Evolutionary conservation across 2,888 invertebrate species (phyloP), one percentile per base, ranked within the genome.

Genomic region (Idaea biselata): DNA sequence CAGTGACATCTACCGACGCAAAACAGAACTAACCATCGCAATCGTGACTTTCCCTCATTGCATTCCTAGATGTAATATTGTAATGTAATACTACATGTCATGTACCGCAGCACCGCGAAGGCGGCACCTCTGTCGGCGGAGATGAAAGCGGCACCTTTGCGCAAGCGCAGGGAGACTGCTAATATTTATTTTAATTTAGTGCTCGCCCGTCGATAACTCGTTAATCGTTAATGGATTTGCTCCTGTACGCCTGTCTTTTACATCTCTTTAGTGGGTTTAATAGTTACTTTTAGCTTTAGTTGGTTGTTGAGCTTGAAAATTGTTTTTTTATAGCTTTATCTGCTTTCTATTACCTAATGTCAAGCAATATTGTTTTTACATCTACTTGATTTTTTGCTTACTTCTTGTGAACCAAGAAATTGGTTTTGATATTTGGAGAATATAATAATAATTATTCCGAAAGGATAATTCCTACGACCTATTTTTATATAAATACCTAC

Each of bases 181-280:
- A 92, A 92, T 92, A 91, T 92, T 92, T 92, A 91, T 91, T 92
- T 92, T 91, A 92, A 92, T 92, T 91, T 90, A 91, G 87, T 86
- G 89, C 81, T 80, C 87, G 82, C 79, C 71, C 80, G 80, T 78
- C 86, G 88, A 88, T 87, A 79, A 82, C 83, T 89, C 87, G 87
- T 91, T 92, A 89, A 91, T 91, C 86, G 88, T 82, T 91, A 91
- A 91, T 91, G 91, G 89, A 83, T 84, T 78, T 81, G 89, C 89
- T 83, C 84, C 88, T 80, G 82, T 68, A 69, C 71, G 73, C 79
- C 73, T 64, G 65, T 68, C 65, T 64, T 61, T 71, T 65, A 69
- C 72, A 77, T 74, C 70, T 68, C 73, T 68, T 70, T 69, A 73
- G 71, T 69, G 71, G 71, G 69, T 74, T 68, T 62, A 63, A 68